Conservation (phyloP, 2,113 vertebrate genomes). For the Upupa epops region DNA sequence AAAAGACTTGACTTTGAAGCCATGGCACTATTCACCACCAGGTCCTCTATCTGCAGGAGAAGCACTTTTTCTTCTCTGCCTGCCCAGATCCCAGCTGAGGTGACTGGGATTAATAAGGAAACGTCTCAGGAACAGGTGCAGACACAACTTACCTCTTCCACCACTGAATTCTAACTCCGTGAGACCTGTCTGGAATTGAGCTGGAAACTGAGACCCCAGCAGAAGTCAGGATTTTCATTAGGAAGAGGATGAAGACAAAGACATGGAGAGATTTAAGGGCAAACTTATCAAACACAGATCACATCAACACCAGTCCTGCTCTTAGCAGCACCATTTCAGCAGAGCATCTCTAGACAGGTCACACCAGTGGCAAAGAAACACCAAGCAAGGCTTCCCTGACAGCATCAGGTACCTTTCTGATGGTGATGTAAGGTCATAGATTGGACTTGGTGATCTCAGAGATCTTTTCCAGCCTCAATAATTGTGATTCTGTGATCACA, state of each 20-base stretch:
- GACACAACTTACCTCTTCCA: not conserved
- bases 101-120: not conserved
- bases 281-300: not conserved
- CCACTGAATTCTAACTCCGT: not conserved
- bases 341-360: not conserved
- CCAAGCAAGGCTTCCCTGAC: not conserved
- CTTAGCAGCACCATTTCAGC: not conserved
- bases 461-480: no score
- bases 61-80: not conserved
- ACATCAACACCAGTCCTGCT: not conserved
- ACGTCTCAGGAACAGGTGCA: not conserved
- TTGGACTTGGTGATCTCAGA: no score
- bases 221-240: not conserved
- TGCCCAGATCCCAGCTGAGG: not conserved
- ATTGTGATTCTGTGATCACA: no score
- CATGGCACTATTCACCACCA: not conserved
- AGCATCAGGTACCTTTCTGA: not conserved
- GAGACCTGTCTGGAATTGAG: no score
- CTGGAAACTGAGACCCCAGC: not conserved
- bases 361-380: accelerated
- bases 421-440: no score
- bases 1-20: not conserved
- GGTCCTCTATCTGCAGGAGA: not conserved
- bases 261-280: not conserved
- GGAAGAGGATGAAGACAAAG: not conserved